Base-by-base conservation (phyloP, 2,888 invertebrate genomes). In the Ferdinandea cuprea region DNA sequence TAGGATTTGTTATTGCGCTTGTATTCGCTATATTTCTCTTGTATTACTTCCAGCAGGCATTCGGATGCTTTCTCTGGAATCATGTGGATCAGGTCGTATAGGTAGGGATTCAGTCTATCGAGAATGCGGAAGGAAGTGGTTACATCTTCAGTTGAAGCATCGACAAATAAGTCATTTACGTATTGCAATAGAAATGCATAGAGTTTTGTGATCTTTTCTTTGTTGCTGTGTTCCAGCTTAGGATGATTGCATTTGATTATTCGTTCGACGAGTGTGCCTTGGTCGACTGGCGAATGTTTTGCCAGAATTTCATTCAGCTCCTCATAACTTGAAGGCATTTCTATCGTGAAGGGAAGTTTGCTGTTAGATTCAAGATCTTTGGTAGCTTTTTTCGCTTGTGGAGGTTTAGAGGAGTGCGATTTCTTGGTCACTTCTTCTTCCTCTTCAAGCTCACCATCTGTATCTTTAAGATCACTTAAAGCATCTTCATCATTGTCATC, bases 161-260 rank as follows among this genome's bases (percentile, higher is more conserved):
- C 90, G 6, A 90, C 87, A 85, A 94, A 94, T 69, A 94, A 88
- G 86, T 96, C 95, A 87, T 96, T 94, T 6, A 96, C 91, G 88
- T 96, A 94, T 89, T 97, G 96, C 30, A 98, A 89, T 85, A 97
- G 89, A 88, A 95, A 95, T 0, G 94, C 93, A 88, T 96, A 97
- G 0, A 98, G 89, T 86, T 93, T 92, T 63, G 94, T 93, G 9
- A 98, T 91, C 87, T 94, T 94, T 35, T 95, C 94, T 88, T 96
- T 96, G 88, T 98, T 98, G 13, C 94, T 94, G 85, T 94, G 94
- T 5, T 94, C 94, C 59, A 97, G 90, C 87, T 96, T 94, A 1
- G 96, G 96, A 90, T 98, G 96, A 91, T 97, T 95, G 87, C 95
- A 96, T 91, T 97, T 97, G 15, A 98, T 95, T 85, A 98, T 94